Evolutionary conservation across 2,113 vertebrate species (phyloP), one percentile per base, ranked within the genome.

Genomic region (Sminthopsis crassicaudata): DNA sequence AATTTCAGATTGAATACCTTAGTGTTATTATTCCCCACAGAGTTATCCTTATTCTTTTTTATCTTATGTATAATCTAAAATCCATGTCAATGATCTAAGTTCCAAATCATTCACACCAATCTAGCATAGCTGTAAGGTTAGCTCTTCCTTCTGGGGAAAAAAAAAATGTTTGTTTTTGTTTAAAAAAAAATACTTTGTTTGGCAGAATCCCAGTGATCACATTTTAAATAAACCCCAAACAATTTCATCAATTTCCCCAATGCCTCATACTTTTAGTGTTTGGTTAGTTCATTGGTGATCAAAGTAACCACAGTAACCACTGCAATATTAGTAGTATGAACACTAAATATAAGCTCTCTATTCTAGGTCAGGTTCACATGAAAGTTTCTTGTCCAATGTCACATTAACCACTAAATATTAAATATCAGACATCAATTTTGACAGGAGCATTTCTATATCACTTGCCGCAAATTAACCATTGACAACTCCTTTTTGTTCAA

Each of bases 111-210:
- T 90, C 54, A 92, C 22, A 89, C 11, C 52, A 60, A 48, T 48
- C 54, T 50, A 93, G 26, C 76, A n/a, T 51, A 92, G 48, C 14
- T 42, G 2, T 1, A 91, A 89, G 91, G 53, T 90, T 48, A 22
- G 93, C 95, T 93, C 94, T 91, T 92, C 91, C 91, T 94, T 93
- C 36, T 88, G 93, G 89, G 46, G 48, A 96, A 95, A 95, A 96
- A 60, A 88, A 36, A 51, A 51, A 51, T 10, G 50, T 9, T 50
- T 90, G 54, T 94, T 91, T 93, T 57, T 55, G 50, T 51, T 51
- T 51, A 11, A 11, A 55, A 42, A 93, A 95, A 96, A 90, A 52
- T 93, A 76, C 19, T 94, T 92, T 97, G 30, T 92, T 94, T 94
- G 8, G n/a, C 93, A 91, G 88, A 95, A 95, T 67, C 0, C 60